phyloP scores from a whole-genome alignment of 37 sponge, comb jelly and placozoan genomes.

The Diacarnus erythraeanus region DNA sequence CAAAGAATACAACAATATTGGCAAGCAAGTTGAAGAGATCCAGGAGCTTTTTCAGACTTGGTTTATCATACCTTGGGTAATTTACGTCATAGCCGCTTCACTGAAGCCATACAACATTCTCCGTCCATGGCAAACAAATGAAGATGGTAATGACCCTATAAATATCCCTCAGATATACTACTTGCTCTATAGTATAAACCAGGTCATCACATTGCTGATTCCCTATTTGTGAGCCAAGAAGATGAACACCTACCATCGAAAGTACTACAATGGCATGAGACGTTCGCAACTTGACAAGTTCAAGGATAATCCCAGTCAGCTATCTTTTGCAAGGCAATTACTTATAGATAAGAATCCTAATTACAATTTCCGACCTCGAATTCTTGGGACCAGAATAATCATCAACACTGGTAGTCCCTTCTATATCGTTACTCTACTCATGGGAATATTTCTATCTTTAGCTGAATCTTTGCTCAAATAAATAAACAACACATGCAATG shows the following conservation, averaged over 20 bases:
- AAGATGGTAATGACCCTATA: background rate
- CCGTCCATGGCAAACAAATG: slow-evolving; percentile 3
- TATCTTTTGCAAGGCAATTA: background rate
- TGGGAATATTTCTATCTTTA: slow-evolving; percentile 1
- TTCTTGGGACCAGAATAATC: slow-evolving; percentile 8
- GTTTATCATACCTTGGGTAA: slow-evolving; percentile 33
- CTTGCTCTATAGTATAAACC: slow-evolving; percentile 14
- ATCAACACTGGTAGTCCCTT: slow-evolving; percentile 11
- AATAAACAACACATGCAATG: too few species aligned
- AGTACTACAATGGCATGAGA: slow-evolving; percentile 11
- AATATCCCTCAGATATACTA: slow-evolving; percentile 9
- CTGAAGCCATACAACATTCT: slow-evolving; percentile 8
- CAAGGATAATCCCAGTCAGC: background rate
- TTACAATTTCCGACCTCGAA: slow-evolving; percentile 14
- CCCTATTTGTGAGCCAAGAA: slow-evolving; percentile 16
- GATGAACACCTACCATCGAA: slow-evolving; percentile 15
- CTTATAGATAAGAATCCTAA: background rate
- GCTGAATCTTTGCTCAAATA: slow-evolving; percentile 2
- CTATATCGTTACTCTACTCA: slow-evolving; percentile 5
- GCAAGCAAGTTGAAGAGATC: background rate
- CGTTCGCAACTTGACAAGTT: background rate
- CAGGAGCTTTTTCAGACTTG: slow-evolving; percentile 17
- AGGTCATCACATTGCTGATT: slow-evolving; percentile 13
- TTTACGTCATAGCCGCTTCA: slow-evolving; percentile 6
- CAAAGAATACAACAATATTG: slow-evolving; percentile 1